Base-by-base conservation (phyloP, 2,113 vertebrate species). In the Mus spicilegus region DNA sequence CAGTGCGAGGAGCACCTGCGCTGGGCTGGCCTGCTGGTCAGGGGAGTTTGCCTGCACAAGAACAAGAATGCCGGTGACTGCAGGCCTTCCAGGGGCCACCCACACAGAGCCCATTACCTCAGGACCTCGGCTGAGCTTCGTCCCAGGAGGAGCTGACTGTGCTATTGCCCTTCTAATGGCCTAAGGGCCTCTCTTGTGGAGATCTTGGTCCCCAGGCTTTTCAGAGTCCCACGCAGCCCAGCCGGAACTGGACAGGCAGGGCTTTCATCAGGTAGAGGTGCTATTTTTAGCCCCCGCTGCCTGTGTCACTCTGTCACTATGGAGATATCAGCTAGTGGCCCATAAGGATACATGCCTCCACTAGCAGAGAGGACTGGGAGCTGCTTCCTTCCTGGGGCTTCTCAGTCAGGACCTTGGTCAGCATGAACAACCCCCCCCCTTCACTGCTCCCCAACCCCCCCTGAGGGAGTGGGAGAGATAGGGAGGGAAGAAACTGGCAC, bases 211-310 rank as follows among this genome's bases (percentile, higher is more conserved):
- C 17, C 46, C 0, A 14, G 13, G 67, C 69, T 90, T n/a, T 73
- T 20, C 17, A 10, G 0, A 56, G 73, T 58, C 39, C 93, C 19
- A 0, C 5, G 3, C 75, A 87, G 80, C 96, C 91, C 75, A 87
- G 80, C 96, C 91, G 65, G 75, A 76, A 81, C 49, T 14, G 39
- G 76, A 12, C 26, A 73, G 69, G 39, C 1, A 33, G 87, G 72
- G 72, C 20, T 82, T 96, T 75, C 54, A 2, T 89, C 72, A 96
- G 94, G 96, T 80, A 67, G 76, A 93, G 30, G 58, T 14, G 85
- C 90, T 97, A 94, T 97, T 97, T 97, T 96, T 94, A 97, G 96
- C 58, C 26, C 28, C 22, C 49, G 33, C 22, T 86, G 87, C 91
- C 67, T 70, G 58, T 13, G 76, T 97, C 92, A 63, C 96, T 63